Base-by-base conservation (phyloP, 2,888 invertebrate species). In the Diaphora mendica region DNA sequence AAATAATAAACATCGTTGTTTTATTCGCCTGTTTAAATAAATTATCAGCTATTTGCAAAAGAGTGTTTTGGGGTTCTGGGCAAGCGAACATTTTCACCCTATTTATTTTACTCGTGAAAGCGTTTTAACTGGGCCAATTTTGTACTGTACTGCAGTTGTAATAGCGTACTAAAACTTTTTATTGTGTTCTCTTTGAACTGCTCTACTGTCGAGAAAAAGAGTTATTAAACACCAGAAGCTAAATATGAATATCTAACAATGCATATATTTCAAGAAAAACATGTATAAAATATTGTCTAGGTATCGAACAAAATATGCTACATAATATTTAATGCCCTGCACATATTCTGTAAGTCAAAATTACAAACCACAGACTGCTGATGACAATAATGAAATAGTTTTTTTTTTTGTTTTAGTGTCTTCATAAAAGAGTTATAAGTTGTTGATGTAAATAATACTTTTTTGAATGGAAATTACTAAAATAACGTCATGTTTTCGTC, bases 1-100 rank as follows among this genome's bases (percentile, higher is more conserved):
- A 75, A 77, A 79, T 82, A 79, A 79, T 81, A 77, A 79, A 74
- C 75, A 75, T 51, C 72, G 70, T 76, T 81, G 75, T 78, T 76
- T 80, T 75, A 83, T 84, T 82, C 55, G 69, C 72, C 76, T 67
- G 74, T 62, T 78, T 82, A 76, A 83, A 82, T 77, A 82, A 77
- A 77, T 82, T 75, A 83, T 75, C 77, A 76, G 73, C 73, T 70
- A 76, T 78, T 72, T 72, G 71, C 77, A 76, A 80, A 78, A 72
- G 68, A 77, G 76, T 70, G 75, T 80, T 77, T 70, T 70, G 17
- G 72, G 59, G 72, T 72, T 77, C 62, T 48, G 48, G 42, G 30
- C 55, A 26, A 35, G 17, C 26, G 26, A 35, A 67, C 30, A 62
- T 55, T 82, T 74, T 77, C 48, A 48, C 70, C 17, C 30, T 70